These are phyloP conservation scores for Laothoe populi DNA, from an alignment of 2,888 invertebrate species.

Conservation along the genomic window DNA sequence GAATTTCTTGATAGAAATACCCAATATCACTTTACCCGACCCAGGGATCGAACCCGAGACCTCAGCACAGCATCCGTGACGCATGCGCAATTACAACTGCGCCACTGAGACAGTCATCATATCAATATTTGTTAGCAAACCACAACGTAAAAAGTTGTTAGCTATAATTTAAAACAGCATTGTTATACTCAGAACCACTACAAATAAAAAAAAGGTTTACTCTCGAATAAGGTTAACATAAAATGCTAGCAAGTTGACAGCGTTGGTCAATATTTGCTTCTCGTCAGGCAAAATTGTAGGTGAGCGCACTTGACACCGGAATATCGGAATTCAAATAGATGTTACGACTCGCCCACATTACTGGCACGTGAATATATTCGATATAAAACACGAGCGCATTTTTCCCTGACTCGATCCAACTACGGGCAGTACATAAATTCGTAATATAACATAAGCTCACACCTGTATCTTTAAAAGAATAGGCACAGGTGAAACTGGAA, in stretches of 20 bases:
- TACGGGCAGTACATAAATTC: background rate
- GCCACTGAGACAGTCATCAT: no score
- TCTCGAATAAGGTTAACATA: conserved; percentile 54
- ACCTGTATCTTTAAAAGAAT: no score
- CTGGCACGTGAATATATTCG: conserved; percentile 8
- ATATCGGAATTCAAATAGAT: conserved; percentile 72
- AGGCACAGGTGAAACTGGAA: no score
- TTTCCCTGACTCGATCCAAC: background rate
- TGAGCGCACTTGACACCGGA: conserved; percentile 59
- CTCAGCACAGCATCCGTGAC: no score
- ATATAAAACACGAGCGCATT: background rate
- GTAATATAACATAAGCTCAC: no score
- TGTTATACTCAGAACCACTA: conserved; percentile 32
- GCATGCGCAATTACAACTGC: no score
- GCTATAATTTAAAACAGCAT: background rate
- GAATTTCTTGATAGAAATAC: no score
- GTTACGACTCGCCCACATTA: conserved; percentile 31
- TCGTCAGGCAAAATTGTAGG: conserved; percentile 68
- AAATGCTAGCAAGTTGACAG: conserved; percentile 62
- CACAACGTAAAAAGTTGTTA: background rate
- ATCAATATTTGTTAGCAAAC: no score
- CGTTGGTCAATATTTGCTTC: conserved; percentile 70
- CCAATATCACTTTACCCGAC: no score
- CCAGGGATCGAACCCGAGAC: no score
- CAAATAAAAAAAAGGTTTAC: conserved; percentile 44